phyloP scores from a whole-genome alignment of 2,113 vertebrate genomes.

The Columba livia region DNA sequence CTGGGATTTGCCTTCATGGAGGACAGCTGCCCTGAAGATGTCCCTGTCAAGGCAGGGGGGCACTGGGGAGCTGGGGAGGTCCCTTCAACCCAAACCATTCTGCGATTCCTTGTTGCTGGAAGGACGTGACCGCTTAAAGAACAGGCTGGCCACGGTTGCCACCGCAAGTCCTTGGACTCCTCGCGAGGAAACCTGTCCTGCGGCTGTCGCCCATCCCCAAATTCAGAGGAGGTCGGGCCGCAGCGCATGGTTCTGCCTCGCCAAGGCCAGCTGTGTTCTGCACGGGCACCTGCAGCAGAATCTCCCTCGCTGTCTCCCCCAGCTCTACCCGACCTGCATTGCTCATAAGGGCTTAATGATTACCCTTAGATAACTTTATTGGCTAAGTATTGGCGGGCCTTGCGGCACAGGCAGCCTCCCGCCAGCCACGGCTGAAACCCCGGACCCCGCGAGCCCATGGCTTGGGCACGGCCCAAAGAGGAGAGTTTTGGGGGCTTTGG shows the following conservation, averaged over 20 bases:
- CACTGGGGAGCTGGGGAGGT: no score
- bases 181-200: background rate
- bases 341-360: conserved; percentile 37
- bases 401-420: background rate
- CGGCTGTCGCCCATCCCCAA: fast-evolving
- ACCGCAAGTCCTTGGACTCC: background rate
- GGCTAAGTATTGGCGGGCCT: conserved; percentile 20
- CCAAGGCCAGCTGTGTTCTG: background rate
- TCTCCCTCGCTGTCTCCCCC: background rate
- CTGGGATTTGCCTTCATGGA: fast-evolving
- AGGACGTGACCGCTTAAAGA: background rate
- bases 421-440: background rate
- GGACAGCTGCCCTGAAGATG: no score
- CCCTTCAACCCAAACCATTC: no score
- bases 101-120: no score
- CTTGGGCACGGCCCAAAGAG: background rate
- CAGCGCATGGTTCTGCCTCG: fast-evolving
- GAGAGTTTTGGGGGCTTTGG: background rate
- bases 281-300: conserved; percentile 13
- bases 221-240: fast-evolving
- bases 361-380: conserved; percentile 38
- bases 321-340: background rate
- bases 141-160: fast-evolving
- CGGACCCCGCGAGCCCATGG: fast-evolving
- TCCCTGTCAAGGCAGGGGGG: no score